Evolutionary conservation across 2,797 vertebrate genomes (phyloP).

Genomic region (Ptychadena robeensis): DNA sequence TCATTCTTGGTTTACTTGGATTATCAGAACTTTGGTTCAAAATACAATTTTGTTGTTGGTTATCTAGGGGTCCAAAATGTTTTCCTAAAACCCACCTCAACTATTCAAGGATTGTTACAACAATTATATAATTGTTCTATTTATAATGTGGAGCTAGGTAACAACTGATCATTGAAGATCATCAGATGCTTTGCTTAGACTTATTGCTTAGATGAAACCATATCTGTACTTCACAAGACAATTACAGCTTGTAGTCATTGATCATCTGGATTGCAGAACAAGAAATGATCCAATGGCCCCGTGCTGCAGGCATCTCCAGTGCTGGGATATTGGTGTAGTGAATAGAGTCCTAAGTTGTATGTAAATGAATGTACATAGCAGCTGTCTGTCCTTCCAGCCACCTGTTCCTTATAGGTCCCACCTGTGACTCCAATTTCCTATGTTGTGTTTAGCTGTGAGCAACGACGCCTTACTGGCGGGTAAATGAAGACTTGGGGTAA

Average conservation of each 20-base stretch:
- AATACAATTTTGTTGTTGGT: too few relatives aligned
- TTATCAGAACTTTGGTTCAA: too few relatives aligned
- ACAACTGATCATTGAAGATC: not conserved
- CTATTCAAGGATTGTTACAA: not conserved
- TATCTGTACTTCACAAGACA: not conserved
- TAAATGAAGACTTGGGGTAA: conserved; percentile 18
- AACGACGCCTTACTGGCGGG: conserved; percentile 37
- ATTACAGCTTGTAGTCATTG: not conserved
- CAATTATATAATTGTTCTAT: not conserved
- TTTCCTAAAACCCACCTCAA: not conserved
- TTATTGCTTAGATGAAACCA: not conserved
- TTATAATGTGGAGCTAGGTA: not conserved
- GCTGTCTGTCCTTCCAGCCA: conserved; percentile 28
- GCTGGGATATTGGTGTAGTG: conserved; percentile 3
- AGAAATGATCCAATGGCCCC: too few relatives aligned
- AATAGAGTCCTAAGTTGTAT: conserved; percentile 14
- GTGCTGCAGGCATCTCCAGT: conserved; percentile 5
- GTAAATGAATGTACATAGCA: conserved; percentile 28
- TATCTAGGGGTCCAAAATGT: too few relatives aligned
- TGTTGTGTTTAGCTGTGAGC: too few relatives aligned
- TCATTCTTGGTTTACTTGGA: not conserved
- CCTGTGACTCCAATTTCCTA: conserved; percentile 33
- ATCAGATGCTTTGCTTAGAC: not conserved
- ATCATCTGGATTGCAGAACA: too few relatives aligned
- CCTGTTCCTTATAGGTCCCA: conserved; percentile 52